Percentiles rank a stretch among this genome's conserved stretches.
phyloP scores from a whole-genome alignment of 2,888 invertebrate species.

The Labia minor region DNA sequence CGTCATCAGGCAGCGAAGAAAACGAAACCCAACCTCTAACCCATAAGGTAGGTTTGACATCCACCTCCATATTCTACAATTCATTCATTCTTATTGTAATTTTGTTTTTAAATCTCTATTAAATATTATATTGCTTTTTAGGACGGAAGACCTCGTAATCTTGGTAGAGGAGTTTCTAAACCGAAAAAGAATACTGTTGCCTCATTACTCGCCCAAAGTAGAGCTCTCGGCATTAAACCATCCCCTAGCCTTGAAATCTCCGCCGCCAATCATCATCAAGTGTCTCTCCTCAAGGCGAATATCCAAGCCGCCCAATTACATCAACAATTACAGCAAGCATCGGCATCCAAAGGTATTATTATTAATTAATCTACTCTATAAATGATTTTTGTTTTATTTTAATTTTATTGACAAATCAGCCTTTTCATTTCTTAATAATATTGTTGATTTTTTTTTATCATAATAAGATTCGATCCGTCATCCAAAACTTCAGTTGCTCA shows the following conservation, averaged over 20 bases:
- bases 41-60: not conserved
- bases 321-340: conserved; percentile 40
- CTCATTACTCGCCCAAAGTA: conserved; percentile 72
- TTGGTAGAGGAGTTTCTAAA: conserved; percentile 77
- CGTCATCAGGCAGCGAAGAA: conserved; percentile 39
- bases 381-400: no score
- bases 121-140: conserved; percentile 36
- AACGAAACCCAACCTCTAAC: conserved; percentile 24
- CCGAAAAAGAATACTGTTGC: conserved; percentile 90
- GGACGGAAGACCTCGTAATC: conserved; percentile 70
- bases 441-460: not conserved
- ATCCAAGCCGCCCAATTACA: conserved; percentile 58
- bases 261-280: conserved; percentile 42
- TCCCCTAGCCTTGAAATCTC: conserved; percentile 22
- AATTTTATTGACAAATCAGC: not conserved
- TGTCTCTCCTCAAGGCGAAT: conserved; percentile 45
- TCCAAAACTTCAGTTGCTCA: no score
- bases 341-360: conserved; percentile 17
- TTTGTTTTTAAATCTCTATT: no score
- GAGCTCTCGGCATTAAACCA: conserved; percentile 52
- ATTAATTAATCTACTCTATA: no score
- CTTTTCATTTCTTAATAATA: not conserved
- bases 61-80: no score
- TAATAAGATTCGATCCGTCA: no score
- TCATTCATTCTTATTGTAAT: no score